Base-by-base conservation (phyloP, 2,888 invertebrate species). In the Lysandra bellargus region DNA sequence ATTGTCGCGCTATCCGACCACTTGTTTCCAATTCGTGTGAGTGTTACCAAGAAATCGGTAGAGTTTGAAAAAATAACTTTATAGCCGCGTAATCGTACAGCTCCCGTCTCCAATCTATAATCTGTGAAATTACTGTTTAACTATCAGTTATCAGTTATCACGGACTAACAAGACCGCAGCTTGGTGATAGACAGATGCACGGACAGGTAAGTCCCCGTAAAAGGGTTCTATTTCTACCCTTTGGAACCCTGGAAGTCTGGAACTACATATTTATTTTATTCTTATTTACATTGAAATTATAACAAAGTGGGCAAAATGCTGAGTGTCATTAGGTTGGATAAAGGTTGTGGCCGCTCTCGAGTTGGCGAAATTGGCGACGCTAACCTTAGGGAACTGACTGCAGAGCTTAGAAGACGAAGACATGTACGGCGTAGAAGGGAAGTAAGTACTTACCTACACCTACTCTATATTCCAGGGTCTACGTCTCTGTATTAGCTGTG, bases 341-440 rank as follows among this genome's bases (percentile, higher is more conserved):
- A 76, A 76, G 76, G 76, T 76, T 44, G 44, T 23, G 53, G 76
- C 57, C 76, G 80, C 84, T 85, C 90, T 90, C 78, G 86, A 88
- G 84, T 87, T 87, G 84, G 84, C 88, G 87, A 91, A 91, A 91
- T 91, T 91, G 91, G 86, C 88, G 86, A 88, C 86, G 86, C 86
- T 83, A 82, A 83, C 82, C 85, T 83, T 88, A 89, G 89, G 86
- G 89, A 6, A 69, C 69, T 33, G 33, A 17, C 69, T 33, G 33
- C 69, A 69, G 69, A 37, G 69, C 33, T 69, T 33, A 37, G 4
- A 37, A 37, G 69, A 69, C 4, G 33, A 37, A 69, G 69, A 69
- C 64, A 61, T 23, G 61, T 61, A 60, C 4, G 5, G n/a, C n/a
- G 53, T 9, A 49, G 37, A 37, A 37, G 2, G 2, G 37, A 37